Percentiles rank a stretch among this genome's conserved stretches.
Evolutionary conservation across 1,140 invertebrate species (phyloP).

Genomic region (Orchesella cincta): DNA sequence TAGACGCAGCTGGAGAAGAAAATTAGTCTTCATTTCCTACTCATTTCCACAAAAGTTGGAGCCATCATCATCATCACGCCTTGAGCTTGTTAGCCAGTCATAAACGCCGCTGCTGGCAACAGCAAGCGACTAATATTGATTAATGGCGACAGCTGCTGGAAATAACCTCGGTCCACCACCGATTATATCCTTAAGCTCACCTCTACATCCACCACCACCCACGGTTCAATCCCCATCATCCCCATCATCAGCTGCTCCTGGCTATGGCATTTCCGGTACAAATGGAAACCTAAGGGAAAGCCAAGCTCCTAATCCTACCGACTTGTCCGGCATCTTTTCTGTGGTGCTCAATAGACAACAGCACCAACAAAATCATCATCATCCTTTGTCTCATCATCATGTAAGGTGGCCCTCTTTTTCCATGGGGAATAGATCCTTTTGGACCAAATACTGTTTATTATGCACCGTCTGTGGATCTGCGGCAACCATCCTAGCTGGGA

Average conservation of each 20-base stretch:
- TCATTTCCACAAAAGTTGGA: neutral
- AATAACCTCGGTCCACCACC: slow-evolving; percentile 28
- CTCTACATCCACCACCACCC: neutral
- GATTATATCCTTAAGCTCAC: slow-evolving; percentile 26
- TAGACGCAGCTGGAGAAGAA: slow-evolving; percentile 25
- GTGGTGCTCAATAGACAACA: slow-evolving; percentile 29
- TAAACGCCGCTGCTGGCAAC: neutral
- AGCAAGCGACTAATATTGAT: neutral
- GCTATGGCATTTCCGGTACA: neutral
- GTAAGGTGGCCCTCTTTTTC: slow-evolving; percentile 38
- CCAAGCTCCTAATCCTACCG: slow-evolving; percentile 19
- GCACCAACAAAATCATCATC: slow-evolving; percentile 9
- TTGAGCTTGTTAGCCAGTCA: too few species aligned
- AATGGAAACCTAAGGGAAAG: neutral
- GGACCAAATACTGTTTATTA: slow-evolving; percentile 50
- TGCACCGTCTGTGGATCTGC: slow-evolving; percentile 49
- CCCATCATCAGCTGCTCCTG: neutral
- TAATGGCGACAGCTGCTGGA: slow-evolving; percentile 23
- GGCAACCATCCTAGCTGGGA: slow-evolving; percentile 69
- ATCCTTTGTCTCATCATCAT: slow-evolving; percentile 10
- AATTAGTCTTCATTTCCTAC: slow-evolving; percentile 21
- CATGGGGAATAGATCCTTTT: slow-evolving; percentile 35
- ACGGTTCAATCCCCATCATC: neutral
- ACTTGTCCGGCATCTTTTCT: slow-evolving; percentile 41
- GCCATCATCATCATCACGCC: neutral